These are phyloP conservation scores for Umimayanthus chanpuru DNA, from an alignment of 92 coral and sea anemone species.

Conservation along the genomic window DNA sequence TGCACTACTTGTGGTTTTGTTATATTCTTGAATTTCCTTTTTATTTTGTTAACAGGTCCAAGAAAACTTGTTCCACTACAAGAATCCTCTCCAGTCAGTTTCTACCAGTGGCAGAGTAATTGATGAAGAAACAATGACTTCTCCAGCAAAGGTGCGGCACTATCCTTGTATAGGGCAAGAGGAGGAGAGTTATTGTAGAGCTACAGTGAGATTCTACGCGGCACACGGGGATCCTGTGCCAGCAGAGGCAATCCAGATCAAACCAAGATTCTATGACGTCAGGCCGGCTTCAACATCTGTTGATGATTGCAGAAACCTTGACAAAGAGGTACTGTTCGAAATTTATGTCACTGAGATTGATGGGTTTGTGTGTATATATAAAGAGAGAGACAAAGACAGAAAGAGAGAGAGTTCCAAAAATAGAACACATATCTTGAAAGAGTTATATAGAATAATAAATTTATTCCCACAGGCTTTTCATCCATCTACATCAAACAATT, in stretches of 20 bases:
- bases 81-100: conserved; percentile 29
- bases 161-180: conserved; percentile 63
- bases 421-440: too few relatives aligned
- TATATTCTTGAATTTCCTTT: not conserved
- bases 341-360: not conserved
- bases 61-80: conserved; percentile 38
- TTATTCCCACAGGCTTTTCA: too few relatives aligned
- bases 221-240: conserved; percentile 44
- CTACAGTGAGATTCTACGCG: conserved; percentile 60
- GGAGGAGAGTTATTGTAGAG: conserved; percentile 63
- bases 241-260: conserved; percentile 50
- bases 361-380: not conserved
- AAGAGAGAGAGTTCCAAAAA: too few relatives aligned
- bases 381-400: too few relatives aligned
- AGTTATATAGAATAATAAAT: too few relatives aligned
- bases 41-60: conserved; percentile 23
- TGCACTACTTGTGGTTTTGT: not conserved
- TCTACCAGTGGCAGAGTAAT: conserved; percentile 30
- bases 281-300: conserved; percentile 65
- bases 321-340: conserved; percentile 54
- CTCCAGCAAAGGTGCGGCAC: conserved; percentile 46
- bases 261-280: conserved; percentile 82
- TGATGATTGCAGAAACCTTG: conserved; percentile 64
- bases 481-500: too few relatives aligned
- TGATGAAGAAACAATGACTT: conserved; percentile 40